phyloP scores from a whole-genome alignment of 2,113 vertebrate species.

The Xyrauchen texanus region DNA sequence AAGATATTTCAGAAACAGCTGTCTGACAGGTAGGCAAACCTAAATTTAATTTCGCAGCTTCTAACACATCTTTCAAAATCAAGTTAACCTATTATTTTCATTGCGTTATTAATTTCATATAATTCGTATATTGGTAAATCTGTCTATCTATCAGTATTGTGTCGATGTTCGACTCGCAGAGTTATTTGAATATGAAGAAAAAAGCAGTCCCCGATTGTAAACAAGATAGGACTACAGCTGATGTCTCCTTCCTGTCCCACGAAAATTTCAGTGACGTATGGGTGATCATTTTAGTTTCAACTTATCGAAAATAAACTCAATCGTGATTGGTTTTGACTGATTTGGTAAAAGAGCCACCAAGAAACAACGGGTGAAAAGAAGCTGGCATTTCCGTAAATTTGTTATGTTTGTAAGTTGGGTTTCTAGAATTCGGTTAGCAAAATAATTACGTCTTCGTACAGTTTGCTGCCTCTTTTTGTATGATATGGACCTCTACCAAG shows the following conservation, averaged over 20 bases:
- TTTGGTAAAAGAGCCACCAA: neutral
- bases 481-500: neutral
- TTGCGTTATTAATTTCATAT: too few relatives aligned
- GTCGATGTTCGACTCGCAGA: neutral
- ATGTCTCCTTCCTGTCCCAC: slow-evolving; percentile 36
- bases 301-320: neutral
- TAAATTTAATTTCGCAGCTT: neutral
- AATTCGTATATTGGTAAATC: neutral
- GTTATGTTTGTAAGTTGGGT: too few relatives aligned
- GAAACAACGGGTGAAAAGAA: too few relatives aligned
- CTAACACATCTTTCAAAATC: neutral
- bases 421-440: too few relatives aligned
- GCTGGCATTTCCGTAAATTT: too few relatives aligned
- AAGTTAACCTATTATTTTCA: too few relatives aligned
- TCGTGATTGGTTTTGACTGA: neutral
- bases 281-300: neutral
- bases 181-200: neutral
- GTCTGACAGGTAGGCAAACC: neutral
- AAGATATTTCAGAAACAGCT: neutral
- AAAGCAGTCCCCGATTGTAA: neutral
- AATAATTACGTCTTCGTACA: too few relatives aligned
- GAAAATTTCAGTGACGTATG: neutral
- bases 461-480: too few relatives aligned
- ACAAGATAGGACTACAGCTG: slow-evolving; percentile 32
- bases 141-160: neutral